Conservation (phyloP, 2,888 invertebrate genomes). For the Dimorphilus gyrociliatus region DNA sequence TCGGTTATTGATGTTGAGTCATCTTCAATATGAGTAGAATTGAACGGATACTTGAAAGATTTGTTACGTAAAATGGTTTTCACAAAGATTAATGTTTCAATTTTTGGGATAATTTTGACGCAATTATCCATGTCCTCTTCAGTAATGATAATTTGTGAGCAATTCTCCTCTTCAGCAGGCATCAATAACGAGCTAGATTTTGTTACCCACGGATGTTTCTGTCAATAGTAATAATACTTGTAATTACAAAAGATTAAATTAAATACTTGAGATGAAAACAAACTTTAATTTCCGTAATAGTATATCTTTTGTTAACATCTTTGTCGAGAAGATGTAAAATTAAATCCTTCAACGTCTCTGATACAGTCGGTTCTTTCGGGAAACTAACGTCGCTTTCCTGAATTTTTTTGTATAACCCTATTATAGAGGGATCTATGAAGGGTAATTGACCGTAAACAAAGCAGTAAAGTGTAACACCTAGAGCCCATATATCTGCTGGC, state of each 20-base stretch:
- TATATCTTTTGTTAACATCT: no score
- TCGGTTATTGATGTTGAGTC: no score
- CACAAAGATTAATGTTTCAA: conserved; percentile 82
- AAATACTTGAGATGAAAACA: no score
- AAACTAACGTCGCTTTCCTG: no score
- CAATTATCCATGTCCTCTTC: conserved; percentile 82
- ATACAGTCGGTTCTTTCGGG: no score
- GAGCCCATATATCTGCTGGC: conserved; percentile 90
- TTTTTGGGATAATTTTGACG: conserved; percentile 77
- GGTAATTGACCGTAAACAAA: conserved; percentile 71
- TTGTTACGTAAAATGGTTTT: conserved; percentile 93
- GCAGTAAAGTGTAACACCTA: conserved; percentile 74
- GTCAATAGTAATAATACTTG: no score
- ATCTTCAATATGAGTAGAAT: no score
- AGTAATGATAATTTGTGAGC: conserved; percentile 70
- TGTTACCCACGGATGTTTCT: conserved; percentile 77
- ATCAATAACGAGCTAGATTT: conserved; percentile 50
- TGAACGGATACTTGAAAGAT: conserved; percentile 58
- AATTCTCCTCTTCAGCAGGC: conserved; percentile 78
- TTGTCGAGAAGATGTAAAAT: conserved; percentile 69
- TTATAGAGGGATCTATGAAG: no score
- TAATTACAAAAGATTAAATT: no score
- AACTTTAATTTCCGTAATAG: no score
- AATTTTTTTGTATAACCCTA: no score
- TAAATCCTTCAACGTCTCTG: conserved; percentile 57